Evolutionary conservation across 1,140 invertebrate genomes (phyloP).

Genomic region (Achroia grisella): DNA sequence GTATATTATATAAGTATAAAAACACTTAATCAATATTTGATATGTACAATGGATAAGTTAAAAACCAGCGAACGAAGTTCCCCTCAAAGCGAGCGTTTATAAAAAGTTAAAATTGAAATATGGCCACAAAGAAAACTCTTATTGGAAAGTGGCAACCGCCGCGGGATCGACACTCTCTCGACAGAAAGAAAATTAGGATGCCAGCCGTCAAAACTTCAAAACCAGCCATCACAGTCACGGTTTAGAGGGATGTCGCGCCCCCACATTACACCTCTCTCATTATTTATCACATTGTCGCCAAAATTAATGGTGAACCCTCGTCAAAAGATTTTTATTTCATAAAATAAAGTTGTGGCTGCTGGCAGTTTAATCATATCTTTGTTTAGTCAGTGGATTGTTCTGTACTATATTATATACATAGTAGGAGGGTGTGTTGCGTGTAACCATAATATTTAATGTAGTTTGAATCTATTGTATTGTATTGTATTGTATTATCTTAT

Average conservation of each 20-base stretch:
- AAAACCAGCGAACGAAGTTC: conserved; percentile 31
- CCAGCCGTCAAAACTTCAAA: conserved; percentile 65
- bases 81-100: conserved; percentile 5
- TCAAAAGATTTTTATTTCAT: conserved; percentile 71
- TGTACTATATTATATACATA: too few relatives aligned
- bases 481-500: too few relatives aligned
- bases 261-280: conserved; percentile 67
- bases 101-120: conserved; percentile 45
- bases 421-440: too few relatives aligned
- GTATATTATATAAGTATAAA: too few relatives aligned
- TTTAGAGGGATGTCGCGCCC: conserved; percentile 64
- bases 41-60: too few relatives aligned
- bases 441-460: too few relatives aligned
- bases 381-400: conserved; percentile 11
- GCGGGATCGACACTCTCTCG: conserved; percentile 21
- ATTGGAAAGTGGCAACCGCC: conserved; percentile 48
- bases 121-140: conserved; percentile 40
- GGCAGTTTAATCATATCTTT: conserved; percentile 71
- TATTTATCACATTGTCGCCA: conserved; percentile 71
- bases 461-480: too few relatives aligned
- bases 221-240: conserved; percentile 39
- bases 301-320: conserved; percentile 71
- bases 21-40: too few relatives aligned
- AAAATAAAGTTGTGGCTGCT: conserved; percentile 56
- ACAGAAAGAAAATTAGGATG: conserved; percentile 68